These are phyloP conservation scores for Uloborus plumipes DNA, from an alignment of 2,888 invertebrate genomes.

Conservation along the genomic window DNA sequence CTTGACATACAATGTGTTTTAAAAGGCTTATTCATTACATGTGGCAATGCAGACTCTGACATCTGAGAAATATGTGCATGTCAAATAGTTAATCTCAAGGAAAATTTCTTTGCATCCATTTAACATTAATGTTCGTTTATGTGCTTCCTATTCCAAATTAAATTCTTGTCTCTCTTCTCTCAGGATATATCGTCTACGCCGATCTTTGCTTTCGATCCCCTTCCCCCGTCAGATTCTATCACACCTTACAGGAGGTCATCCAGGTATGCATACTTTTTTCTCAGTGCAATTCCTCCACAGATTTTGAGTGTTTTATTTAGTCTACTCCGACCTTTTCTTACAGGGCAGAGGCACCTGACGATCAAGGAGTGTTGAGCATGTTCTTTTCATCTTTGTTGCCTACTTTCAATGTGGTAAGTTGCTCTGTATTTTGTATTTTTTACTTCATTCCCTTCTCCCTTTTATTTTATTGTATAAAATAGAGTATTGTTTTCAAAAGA, in stretches of 20 bases:
- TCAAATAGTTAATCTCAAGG: too few species aligned
- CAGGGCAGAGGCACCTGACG: constrained; percentile 43
- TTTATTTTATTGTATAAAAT: too few species aligned
- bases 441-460: neutral
- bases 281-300: too few species aligned
- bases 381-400: constrained; percentile 83
- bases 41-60: too few species aligned
- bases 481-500: too few species aligned
- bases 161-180: constrained; percentile 13
- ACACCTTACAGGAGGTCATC: constrained; percentile 78
- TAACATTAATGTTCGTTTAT: neutral
- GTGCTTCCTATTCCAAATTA: neutral
- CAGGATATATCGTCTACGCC: constrained; percentile 75
- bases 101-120: too few species aligned
- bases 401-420: constrained; percentile 75
- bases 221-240: constrained; percentile 83
- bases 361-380: constrained; percentile 72
- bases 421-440: neutral
- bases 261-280: constrained; percentile 64
- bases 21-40: too few species aligned
- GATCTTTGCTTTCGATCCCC: constrained; percentile 83
- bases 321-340: neutral
- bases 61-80: too few species aligned
- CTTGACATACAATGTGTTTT: too few species aligned
- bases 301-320: too few species aligned